Base-by-base conservation (phyloP, 2,888 invertebrate species). In the Macrosiphum euphorbiae region DNA sequence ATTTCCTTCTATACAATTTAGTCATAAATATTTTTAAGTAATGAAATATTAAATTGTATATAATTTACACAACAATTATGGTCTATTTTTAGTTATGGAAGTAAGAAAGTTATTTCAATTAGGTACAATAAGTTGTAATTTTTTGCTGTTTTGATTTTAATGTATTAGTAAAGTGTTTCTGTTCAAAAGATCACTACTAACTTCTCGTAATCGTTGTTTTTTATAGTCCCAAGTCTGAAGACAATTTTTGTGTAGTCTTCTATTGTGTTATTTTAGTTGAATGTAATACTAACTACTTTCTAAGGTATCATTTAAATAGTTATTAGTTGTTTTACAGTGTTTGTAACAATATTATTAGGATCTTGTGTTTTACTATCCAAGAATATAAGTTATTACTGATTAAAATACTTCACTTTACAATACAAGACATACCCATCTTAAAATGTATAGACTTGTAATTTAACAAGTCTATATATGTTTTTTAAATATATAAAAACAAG, bases 311-410 rank as follows among this genome's bases (percentile, higher is more conserved):
- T 85, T 94, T 94, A 90, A 92, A 92, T 90, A 94, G 61, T 58
- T 94, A 41, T 94, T 94, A 92, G 78, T 88, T 55, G 78, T 88
- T 78, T 92, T 88, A 88, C 67, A 55, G 88, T 88, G 92, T 92
- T 94, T 50, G n/a, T 86, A 90, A 94, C 35, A 90, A 61, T 87
- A 86, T 86, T 44, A 41, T 88, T 87, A 89, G 44, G 85, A 35
- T 94, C 94, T 94, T 94, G 90, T 61, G 90, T 94, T 94, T 93
- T 87, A 90, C 86, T 94, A 86, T 94, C 58, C 50, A 50, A 89
- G 35, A 78, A 58, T 78, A 88, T 92, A 55, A 78, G 52, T 26
- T 92, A 61, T 93, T 78, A 78, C 35, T 92, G 67, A 78, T 92
- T 89, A 58, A 89, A 93, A 93, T 89, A 85, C 28, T 93, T 90